Evolutionary conservation across 2,797 vertebrate species (phyloP), one percentile per base, ranked within the genome.

Genomic region (Sebastolobus alascanus): DNA sequence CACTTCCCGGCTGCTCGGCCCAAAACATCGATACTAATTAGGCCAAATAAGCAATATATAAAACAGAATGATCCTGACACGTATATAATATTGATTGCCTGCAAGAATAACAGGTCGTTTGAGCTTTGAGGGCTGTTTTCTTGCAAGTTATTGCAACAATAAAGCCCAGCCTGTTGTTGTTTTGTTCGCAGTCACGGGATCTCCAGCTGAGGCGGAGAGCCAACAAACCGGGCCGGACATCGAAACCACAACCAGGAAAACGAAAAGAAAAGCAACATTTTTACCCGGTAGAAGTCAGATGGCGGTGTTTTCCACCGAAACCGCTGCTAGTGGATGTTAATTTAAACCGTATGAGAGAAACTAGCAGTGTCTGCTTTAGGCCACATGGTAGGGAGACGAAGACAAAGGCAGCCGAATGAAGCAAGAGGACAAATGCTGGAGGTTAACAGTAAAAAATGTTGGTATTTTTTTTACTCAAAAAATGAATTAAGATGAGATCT

Each of bases 121-220:
- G 46, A 50, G 46, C 13, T 18, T 20, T 55, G 0, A 2, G 3
- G 46, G 1, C 1, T 1, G 50, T 64, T 80, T 63, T 60, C 12
- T 18, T 13, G 25, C 9, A 7, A 9, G 9, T 10, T 12, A 1
- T 4, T 3, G 3, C 80, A 43, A 73, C 65, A 68, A 65, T 0
- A 67, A 58, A 25, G 10, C 43, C 43, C 16, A 71, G 29, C 35
- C 72, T 40, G 83, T 54, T 86, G 22, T 69, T 63, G 75, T 90
- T 86, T 73, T 52, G 43, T 58, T 58, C 13, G 0, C 12, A 66
- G 93, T 94, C 95, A 96, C 92, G 91, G 80, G 93, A 92, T 79
- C 78, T 7, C 79, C 73, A 0, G 38, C 63, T 43, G 33, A 29
- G 59, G 70, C 66, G 8, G 2, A 27, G 25, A 71, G 77, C 65